phyloP scores from a whole-genome alignment of 2,888 invertebrate genomes.

The Pediacus dermestoides region DNA sequence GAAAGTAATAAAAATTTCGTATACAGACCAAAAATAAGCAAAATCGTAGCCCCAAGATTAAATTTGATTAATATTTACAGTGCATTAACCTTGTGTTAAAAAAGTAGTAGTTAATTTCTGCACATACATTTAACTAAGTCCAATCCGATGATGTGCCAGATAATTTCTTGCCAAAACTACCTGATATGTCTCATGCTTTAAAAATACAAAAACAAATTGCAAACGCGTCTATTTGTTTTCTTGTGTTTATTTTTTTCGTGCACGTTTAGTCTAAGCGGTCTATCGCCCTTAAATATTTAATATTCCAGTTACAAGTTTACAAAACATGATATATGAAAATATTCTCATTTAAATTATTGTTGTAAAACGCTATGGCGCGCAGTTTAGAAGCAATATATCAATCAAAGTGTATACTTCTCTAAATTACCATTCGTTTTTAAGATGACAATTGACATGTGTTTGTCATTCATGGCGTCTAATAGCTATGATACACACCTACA shows the following conservation, averaged over 20 bases:
- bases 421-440: constrained; percentile 16
- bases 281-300: not conserved
- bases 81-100: constrained; percentile 13
- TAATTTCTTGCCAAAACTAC: constrained; percentile 25
- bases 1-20: too few species aligned
- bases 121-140: constrained; percentile 11
- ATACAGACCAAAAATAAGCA: too few species aligned
- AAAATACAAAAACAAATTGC: constrained; percentile 12
- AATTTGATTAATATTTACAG: too few species aligned
- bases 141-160: constrained; percentile 23
- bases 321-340: too few species aligned
- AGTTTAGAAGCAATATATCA: constrained; percentile 12
- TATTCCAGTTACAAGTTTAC: too few species aligned
- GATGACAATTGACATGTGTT: constrained; percentile 22
- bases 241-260: not conserved
- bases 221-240: constrained; percentile 3
- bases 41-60: too few species aligned
- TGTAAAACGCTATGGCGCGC: constrained; percentile 6
- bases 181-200: constrained; percentile 20
- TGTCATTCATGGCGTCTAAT: constrained; percentile 21
- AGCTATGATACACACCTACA: constrained; percentile 25
- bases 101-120: constrained; percentile 10
- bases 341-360: not conserved
- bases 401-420: constrained; percentile 14
- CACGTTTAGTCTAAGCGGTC: not conserved